Evolutionary conservation across 2,888 invertebrate genomes (phyloP), one percentile per base, ranked within the genome.

Genomic region (Hypselothyrea guttata): DNA sequence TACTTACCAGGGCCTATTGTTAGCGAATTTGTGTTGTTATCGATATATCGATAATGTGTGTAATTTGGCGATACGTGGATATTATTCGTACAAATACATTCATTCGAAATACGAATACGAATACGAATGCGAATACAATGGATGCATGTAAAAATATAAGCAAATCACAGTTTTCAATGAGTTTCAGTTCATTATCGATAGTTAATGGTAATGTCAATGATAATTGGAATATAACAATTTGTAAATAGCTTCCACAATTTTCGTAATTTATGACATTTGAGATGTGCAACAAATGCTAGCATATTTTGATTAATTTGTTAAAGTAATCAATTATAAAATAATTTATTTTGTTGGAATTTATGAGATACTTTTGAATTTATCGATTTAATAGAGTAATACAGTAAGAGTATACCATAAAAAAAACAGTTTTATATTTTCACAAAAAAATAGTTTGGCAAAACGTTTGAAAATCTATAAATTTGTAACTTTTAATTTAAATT

Each of bases 1-100:
- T 74, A 87, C 87, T 87, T 87, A 87, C 87, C 87, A 87, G 76
- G 35, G 87, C 87, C 87, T 87, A 81, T 48, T 33, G 60, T 22
- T 53, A 54, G 52, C 65, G 42, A 58, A 54, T 70, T 71, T 34
- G 34, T 34, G n/a, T 34, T 35, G 18, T 53, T 45, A 28, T 33
- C 33, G 33, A n/a, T 22, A 27, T 49, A 53, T 64, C 52, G 52
- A 58, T 71, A n/a, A n/a, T 52, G 44, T 49, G 52, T 63, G 13
- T 42, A 33, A 22, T 49, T 31, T 40, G 75, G 69, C 73, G 62
- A 72, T 75, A 70, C 73, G 76, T 79, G 70, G 55, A 48, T 5
- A 22, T n/a, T n/a, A n/a, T 64, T 65, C 46, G 33, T 46, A 69
- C 49, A 31, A 44, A 49, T 60, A 60, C 56, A 51, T 57, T 56